Conservation (phyloP, 2,797 vertebrate genomes). For the Ammospiza maritima region DNA sequence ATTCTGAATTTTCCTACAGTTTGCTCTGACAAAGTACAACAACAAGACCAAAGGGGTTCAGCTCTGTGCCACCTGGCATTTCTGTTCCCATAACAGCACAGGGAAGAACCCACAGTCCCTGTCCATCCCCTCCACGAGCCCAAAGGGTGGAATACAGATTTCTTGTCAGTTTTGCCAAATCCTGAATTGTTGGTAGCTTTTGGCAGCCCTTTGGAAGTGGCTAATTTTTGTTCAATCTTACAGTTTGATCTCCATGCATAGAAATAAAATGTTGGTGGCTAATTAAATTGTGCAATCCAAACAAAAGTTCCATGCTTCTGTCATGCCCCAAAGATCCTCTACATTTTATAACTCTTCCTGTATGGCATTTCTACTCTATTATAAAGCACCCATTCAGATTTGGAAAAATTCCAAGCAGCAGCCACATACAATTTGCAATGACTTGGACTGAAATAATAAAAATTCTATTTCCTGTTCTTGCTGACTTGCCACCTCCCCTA, state of each 20-base stretch:
- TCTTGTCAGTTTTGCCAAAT: neutral
- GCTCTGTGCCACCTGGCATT: neutral
- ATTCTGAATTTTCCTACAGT: neutral
- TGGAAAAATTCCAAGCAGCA: neutral
- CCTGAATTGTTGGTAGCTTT: neutral
- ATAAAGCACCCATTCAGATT: neutral
- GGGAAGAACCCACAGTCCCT: neutral
- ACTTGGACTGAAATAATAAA: neutral
- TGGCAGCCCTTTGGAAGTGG: neutral
- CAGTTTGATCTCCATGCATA: neutral
- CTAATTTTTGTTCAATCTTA: neutral
- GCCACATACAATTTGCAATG: neutral
- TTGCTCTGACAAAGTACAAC: neutral
- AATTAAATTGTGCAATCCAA: neutral
- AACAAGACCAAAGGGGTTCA: neutral
- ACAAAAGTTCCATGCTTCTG: neutral
- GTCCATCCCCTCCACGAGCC: neutral
- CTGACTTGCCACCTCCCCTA: neutral
- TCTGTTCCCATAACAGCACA: neutral
- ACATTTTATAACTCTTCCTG: neutral
- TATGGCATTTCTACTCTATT: neutral
- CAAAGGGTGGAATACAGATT: neutral
- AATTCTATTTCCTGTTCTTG: neutral
- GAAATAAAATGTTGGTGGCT: neutral
- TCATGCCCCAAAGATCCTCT: neutral